A percentile compares a stretch with the other conserved stretches of the same genome.
phyloP scores from a whole-genome alignment of 2,797 vertebrate genomes.

The Scyliorhinus canicula region DNA sequence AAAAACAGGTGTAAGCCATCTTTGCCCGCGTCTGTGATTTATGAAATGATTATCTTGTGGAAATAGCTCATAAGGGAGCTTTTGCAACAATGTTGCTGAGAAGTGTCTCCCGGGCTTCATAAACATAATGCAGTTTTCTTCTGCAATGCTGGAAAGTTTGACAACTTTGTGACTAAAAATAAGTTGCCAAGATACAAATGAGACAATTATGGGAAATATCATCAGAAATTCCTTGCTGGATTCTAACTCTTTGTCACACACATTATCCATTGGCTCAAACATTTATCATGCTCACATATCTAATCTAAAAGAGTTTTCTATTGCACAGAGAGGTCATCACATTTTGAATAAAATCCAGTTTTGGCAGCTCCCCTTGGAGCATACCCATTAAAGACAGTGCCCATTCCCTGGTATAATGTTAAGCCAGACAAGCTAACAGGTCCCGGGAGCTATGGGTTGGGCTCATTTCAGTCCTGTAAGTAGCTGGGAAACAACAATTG shows the following conservation, averaged over 20 bases:
- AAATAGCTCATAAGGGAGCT: constrained; percentile 17
- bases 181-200: background rate
- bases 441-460: background rate
- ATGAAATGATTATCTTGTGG: constrained; percentile 9
- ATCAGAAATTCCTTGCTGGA: background rate
- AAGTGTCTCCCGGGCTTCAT: background rate
- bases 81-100: constrained; percentile 14
- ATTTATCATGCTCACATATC: background rate
- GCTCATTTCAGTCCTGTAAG: background rate
- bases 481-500: background rate
- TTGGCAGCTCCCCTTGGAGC: background rate
- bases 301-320: background rate
- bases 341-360: background rate
- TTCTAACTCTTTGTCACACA: background rate
- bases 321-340: background rate
- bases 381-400: background rate
- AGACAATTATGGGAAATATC: background rate
- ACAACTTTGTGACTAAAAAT: constrained; percentile 10
- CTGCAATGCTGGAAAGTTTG: background rate
- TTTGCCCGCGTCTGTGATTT: background rate
- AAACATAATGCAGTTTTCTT: background rate
- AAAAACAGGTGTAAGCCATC: constrained; percentile 19
- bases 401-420: background rate
- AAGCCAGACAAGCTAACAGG: background rate
- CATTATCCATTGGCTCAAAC: background rate